Evolutionary conservation across 2,113 vertebrate genomes (phyloP).

Genomic region (Pelobates fuscus): DNA sequence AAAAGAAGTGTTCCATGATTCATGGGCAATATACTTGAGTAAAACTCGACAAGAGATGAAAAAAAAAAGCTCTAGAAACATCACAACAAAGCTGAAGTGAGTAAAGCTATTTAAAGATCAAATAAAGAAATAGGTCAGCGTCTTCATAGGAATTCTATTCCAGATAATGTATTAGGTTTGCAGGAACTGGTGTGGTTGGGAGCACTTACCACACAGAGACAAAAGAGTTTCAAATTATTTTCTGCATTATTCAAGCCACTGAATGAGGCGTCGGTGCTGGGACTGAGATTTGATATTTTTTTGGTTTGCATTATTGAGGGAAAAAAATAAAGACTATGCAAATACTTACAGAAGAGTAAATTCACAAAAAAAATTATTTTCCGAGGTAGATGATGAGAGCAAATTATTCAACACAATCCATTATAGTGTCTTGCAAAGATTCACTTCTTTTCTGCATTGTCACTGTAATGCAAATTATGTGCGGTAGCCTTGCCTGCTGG

Average conservation of each 20-base stretch:
- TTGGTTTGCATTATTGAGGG: no score
- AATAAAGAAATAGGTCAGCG: not conserved
- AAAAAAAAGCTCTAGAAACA: no score
- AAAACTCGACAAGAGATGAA: no score
- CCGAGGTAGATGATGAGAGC: not conserved
- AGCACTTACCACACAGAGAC: no score
- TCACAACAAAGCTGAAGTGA: not conserved
- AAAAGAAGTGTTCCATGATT: no score
- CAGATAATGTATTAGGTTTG: no score
- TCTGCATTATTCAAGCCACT: not conserved
- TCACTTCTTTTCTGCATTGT: conserved; percentile 1
- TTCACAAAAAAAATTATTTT: not conserved
- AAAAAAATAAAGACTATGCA: not conserved
- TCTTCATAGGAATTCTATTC: no score
- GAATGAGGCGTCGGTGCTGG: not conserved
- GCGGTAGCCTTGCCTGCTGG: not conserved
- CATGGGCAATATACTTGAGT: no score
- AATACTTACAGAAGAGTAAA: not conserved
- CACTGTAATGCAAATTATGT: not conserved
- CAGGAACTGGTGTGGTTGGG: no score
- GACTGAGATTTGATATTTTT: not conserved
- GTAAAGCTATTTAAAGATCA: not conserved
- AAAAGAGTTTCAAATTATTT: no score
- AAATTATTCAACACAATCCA: not conserved
- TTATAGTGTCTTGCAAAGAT: not conserved